These are phyloP conservation scores for Tachyglossus aculeatus DNA, from an alignment of 2,797 vertebrate genomes.

Conservation along the genomic window DNA sequence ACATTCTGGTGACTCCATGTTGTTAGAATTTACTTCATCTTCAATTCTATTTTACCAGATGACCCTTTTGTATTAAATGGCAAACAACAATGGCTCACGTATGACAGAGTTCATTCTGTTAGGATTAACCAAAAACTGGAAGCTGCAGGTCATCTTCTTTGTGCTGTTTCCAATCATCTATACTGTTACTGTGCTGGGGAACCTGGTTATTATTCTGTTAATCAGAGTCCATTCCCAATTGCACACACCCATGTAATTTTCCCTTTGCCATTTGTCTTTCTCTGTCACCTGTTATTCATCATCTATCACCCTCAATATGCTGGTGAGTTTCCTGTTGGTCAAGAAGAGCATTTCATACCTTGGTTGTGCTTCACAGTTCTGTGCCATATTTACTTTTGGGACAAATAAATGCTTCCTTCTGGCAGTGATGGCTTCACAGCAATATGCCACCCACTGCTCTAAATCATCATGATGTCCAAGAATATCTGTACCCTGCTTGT, in stretches of 20 bases:
- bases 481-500: background rate
- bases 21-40: too few relatives aligned
- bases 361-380: background rate
- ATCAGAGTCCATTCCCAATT: constrained; percentile 18
- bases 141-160: constrained; percentile 26
- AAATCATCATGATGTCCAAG: constrained; percentile 31
- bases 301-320: constrained; percentile 17
- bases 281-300: constrained; percentile 25
- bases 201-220: constrained; percentile 20
- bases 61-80: too few relatives aligned
- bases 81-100: background rate
- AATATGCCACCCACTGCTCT: constrained; percentile 31
- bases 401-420: constrained; percentile 31
- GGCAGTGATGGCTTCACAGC: constrained; percentile 34
- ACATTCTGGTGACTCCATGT: too few relatives aligned
- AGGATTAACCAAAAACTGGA: constrained; percentile 21
- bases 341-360: constrained; percentile 14
- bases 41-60: too few relatives aligned
- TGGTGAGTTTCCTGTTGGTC: background rate
- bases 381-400: background rate
- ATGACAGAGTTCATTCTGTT: background rate
- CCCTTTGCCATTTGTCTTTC: constrained; percentile 37
- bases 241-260: constrained; percentile 41
- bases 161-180: constrained; percentile 24
- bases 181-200: constrained; percentile 4